phyloP scores from a whole-genome alignment of 2,888 invertebrate genomes.

The Hydraecia micacea region DNA sequence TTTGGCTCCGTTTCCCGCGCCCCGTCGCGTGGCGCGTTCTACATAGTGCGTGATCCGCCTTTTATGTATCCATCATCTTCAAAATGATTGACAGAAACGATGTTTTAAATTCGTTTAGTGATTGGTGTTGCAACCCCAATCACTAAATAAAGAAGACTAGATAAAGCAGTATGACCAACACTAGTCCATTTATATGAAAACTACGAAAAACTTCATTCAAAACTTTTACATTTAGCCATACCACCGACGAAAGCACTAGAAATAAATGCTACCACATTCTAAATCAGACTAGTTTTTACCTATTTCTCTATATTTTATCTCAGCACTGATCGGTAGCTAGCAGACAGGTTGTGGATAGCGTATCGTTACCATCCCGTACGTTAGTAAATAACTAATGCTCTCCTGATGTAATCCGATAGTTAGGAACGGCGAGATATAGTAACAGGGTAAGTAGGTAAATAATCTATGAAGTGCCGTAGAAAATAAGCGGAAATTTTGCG shows the following conservation, averaged over 20 bases:
- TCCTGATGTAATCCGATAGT: conserved; percentile 31
- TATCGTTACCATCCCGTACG: conserved; percentile 26
- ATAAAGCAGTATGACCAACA: background rate
- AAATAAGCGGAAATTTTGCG: conserved; percentile 22
- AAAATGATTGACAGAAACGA: too few relatives aligned
- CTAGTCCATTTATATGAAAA: background rate
- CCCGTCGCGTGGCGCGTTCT: too few relatives aligned
- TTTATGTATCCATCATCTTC: too few relatives aligned
- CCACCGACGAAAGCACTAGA: background rate
- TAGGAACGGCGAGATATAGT: conserved; percentile 21
- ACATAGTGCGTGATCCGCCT: too few relatives aligned
- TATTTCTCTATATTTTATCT: conserved; percentile 16
- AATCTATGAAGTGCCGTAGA: conserved; percentile 30
- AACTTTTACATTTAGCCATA: background rate
- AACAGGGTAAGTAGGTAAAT: conserved; percentile 24
- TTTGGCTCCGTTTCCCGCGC: too few relatives aligned
- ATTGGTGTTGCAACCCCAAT: too few relatives aligned
- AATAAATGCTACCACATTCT: conserved; percentile 19
- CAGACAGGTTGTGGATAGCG: conserved; percentile 37
- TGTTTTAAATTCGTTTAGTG: too few relatives aligned
- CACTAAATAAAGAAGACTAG: too few relatives aligned
- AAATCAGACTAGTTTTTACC: conserved; percentile 12
- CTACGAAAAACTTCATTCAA: background rate
- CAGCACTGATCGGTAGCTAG: background rate
- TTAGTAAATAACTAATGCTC: conserved; percentile 53